A percentile compares a stretch with the other conserved stretches of the same genome.
phyloP scores from a whole-genome alignment of 2,888 invertebrate genomes.

The Pollenia labialis region DNA sequence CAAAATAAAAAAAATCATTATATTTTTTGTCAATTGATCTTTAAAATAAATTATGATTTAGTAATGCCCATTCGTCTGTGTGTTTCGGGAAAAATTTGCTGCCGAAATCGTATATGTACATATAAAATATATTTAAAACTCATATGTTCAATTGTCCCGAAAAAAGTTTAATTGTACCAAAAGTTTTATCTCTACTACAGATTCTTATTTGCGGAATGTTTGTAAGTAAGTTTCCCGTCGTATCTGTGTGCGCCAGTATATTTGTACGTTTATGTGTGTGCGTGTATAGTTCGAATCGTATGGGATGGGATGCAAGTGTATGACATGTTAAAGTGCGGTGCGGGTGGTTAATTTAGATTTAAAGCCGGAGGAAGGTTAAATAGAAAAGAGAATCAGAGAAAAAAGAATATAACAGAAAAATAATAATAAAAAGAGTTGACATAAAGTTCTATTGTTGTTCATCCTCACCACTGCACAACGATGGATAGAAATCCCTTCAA shows the following conservation, averaged over 20 bases:
- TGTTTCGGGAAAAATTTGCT: too few species aligned
- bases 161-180: background rate
- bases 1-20: too few species aligned
- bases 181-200: background rate
- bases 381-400: conserved; percentile 14
- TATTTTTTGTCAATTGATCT: too few species aligned
- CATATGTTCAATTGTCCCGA: background rate
- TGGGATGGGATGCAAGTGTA: conserved; percentile 39
- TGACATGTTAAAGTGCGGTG: conserved; percentile 64
- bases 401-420: conserved; percentile 42
- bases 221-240: background rate
- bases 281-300: conserved; percentile 40
- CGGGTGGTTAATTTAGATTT: conserved; percentile 72
- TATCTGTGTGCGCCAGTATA: conserved; percentile 8
- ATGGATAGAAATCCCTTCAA: conserved; percentile 66
- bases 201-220: conserved; percentile 18
- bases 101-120: too few species aligned
- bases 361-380: conserved; percentile 54
- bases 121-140: too few species aligned
- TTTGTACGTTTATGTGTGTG: background rate
- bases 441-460: conserved; percentile 69
- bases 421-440: conserved; percentile 66
- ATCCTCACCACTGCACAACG: conserved; percentile 41
- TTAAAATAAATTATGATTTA: too few species aligned
- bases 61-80: too few species aligned